Conservation (phyloP, 2,113 vertebrate genomes). For the Dipodomys ordii region DNA sequence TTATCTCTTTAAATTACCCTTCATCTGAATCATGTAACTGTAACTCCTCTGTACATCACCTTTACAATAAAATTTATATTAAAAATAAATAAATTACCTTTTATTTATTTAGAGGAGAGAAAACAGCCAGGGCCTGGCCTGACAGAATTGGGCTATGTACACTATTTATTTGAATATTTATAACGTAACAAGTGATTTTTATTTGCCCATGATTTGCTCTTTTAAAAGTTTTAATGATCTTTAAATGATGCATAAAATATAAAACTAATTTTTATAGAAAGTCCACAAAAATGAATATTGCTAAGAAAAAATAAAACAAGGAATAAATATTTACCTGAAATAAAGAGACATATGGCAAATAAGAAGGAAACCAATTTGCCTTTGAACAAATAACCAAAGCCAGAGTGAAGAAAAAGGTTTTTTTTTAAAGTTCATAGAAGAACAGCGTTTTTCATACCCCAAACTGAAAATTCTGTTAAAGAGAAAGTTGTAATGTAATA, state of each 20-base stretch:
- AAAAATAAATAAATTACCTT: background rate
- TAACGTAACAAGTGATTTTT: background rate
- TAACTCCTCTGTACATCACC: no score
- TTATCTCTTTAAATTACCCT: background rate
- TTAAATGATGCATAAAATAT: conserved; percentile 16
- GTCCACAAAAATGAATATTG: background rate
- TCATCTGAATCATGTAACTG: background rate
- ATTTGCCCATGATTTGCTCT: background rate
- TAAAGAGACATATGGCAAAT: background rate
- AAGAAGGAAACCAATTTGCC: background rate
- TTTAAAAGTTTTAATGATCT: conserved; percentile 1
- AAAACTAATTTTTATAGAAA: conserved; percentile 29
- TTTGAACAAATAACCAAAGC: conserved; percentile 6
- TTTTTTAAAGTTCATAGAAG: background rate
- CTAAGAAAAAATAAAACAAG: conserved; percentile 2
- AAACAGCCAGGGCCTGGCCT: background rate
- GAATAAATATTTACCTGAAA: background rate
- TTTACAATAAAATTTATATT: no score
- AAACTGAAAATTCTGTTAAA: conserved; percentile 44
- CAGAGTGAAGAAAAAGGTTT: background rate
- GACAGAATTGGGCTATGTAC: background rate
- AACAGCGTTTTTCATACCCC: conserved; percentile 13
- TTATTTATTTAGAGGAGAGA: no score
- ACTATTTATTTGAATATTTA: conserved; percentile 33
- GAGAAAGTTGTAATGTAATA: conserved; percentile 28